phyloP scores from a whole-genome alignment of 2,797 vertebrate genomes.

The Schizopygopsis pylzovi region DNA sequence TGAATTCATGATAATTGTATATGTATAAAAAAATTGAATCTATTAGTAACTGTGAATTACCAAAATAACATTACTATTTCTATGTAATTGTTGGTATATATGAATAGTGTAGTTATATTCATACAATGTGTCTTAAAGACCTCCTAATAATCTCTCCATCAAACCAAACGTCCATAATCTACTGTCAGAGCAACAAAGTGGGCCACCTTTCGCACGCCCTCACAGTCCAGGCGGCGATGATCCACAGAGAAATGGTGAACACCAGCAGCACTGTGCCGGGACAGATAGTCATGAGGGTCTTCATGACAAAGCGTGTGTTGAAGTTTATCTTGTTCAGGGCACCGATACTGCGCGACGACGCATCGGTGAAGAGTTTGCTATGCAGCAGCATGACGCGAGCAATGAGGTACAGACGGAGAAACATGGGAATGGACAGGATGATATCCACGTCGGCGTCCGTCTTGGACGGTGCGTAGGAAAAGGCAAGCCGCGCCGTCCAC shows the following conservation, averaged over 20 bases:
- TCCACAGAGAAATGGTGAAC: conserved; percentile 99
- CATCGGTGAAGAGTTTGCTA: conserved; percentile 99
- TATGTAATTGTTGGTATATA: too few relatives aligned
- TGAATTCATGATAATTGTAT: too few relatives aligned
- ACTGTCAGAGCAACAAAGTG: conserved; percentile 20
- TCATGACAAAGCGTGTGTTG: conserved; percentile 99
- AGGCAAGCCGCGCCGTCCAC: conserved; percentile 97
- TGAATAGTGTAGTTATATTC: too few relatives aligned
- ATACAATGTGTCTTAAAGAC: too few relatives aligned
- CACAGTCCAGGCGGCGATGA: conserved; percentile 99
- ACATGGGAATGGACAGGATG: conserved; percentile 99
- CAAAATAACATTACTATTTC: too few relatives aligned
- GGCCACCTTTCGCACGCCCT: conserved; percentile 98
- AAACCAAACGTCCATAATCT: neutral
- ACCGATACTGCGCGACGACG: conserved; percentile 98
- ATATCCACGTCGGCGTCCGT: conserved; percentile 99
- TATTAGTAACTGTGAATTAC: too few relatives aligned
- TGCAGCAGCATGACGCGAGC: conserved; percentile 99
- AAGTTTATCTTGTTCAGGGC: conserved; percentile 99
- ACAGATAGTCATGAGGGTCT: conserved; percentile 99
- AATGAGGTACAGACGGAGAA: conserved; percentile 98
- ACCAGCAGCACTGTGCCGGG: conserved; percentile 99
- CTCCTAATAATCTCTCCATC: neutral
- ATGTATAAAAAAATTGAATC: too few relatives aligned
- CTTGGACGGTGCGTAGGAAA: conserved; percentile 93